Evolutionary conservation across 2,797 vertebrate genomes (phyloP), one percentile per base, ranked within the genome.

Genomic region (Parauchenoglanis punctatus): DNA sequence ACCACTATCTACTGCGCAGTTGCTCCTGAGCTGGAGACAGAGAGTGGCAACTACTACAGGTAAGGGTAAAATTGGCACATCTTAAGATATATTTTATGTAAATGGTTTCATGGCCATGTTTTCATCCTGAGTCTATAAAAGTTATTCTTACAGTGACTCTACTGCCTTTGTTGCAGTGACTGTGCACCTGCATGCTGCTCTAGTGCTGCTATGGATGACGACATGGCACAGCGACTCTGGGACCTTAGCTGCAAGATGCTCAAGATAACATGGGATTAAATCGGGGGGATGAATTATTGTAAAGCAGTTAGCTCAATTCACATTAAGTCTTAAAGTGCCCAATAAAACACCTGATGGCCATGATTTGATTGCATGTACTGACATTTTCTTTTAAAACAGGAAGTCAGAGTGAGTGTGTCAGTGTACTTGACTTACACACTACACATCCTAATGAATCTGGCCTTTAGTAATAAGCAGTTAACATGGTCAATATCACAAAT

Each of bases 31-130:
- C 94, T 99, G 63, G 96, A 95, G 78, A 94, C 88, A 0, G 94
- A 97, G 91, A 97, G 92, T 23, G 97, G 98, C 3, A 95, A 94
- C 83, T 97, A 98, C 92, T 99, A 98, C 96, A 99, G 97, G 98
- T 98, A 68, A 68, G 59, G 28, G 3, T 75, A 72, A 68, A 8
- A 18, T 11, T 49, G 17, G 40, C 20, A 54, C 49, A 70, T 4
- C 49, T 72, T 56, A 70, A 35, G 5, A 1, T 84, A 20, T 2
- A 31, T 65, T 18, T 67, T 67, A 31, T 67, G n/a, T 67, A 2
- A n/a, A 83, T 67, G 35, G 31, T 44, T 52, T 8, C n/a, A 12
- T 49, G 40, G 44, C 46, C 13, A 49, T 31, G 1, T 49, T 31
- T 67, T 67, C 15, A 23, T 52, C 44, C 46, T 31, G n/a, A 46